These are phyloP conservation scores for Microtus montanus DNA, from an alignment of 2,113 vertebrate species.

Conservation along the genomic window DNA sequence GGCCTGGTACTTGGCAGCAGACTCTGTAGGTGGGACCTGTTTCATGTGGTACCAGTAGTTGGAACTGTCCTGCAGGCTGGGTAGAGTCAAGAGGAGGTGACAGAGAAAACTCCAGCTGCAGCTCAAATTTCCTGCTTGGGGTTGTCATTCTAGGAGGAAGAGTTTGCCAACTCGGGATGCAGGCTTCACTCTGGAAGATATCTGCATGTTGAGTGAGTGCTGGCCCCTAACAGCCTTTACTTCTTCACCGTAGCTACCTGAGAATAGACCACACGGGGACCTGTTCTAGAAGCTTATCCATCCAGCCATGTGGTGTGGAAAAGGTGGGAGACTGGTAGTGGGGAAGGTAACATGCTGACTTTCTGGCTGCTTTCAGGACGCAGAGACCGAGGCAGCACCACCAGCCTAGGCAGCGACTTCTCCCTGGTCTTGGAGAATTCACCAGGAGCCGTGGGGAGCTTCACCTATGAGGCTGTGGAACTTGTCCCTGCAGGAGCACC, in stretches of 20 bases:
- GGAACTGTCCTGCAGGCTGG: not conserved
- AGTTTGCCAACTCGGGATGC: constrained; percentile 91
- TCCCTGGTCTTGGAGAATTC: constrained; percentile 95
- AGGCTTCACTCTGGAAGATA: constrained; percentile 94
- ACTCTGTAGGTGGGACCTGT: not conserved
- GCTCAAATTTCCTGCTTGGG: not conserved
- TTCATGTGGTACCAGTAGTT: not conserved
- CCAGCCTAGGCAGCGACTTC: constrained; percentile 97
- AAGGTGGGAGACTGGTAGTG: not conserved
- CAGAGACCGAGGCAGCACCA: constrained; percentile 94
- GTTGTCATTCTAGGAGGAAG: constrained; percentile 89
- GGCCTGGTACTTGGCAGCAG: not conserved
- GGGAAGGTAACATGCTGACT: not conserved
- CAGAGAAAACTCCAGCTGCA: not conserved
- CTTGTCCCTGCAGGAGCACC: constrained; percentile 87
- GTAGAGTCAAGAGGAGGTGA: not conserved
- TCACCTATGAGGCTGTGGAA: constrained; percentile 91
- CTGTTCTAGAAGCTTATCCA: constrained; percentile 15
- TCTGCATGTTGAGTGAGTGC: constrained; percentile 96
- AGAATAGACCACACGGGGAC: not conserved
- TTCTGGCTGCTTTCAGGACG: constrained; percentile 85
- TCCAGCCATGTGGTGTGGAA: not conserved
- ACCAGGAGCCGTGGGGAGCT: constrained; percentile 87
- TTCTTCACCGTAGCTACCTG: not conserved
- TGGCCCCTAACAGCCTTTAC: constrained; percentile 3